Evolutionary conservation across 30 jellyfish, hydroid and myxozoan species (phyloP), one percentile per base, ranked within the genome.

Genomic region (Aurelia aurita): DNA sequence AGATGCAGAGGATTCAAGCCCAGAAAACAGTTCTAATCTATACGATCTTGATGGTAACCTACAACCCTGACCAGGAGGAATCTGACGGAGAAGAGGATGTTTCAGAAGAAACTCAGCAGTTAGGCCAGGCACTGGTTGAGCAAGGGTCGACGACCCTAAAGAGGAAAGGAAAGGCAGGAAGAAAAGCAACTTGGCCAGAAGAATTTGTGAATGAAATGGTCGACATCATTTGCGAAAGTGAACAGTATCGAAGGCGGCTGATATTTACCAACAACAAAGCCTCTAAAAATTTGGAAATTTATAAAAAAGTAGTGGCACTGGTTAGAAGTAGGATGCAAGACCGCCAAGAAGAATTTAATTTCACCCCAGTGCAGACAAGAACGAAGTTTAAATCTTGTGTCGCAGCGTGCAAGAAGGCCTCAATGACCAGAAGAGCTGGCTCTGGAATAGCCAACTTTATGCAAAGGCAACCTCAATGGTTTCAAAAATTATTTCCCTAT

Each of bases 381-480:
- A 69, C 81, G 5, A 69, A 69, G 63, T 69, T 69, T 62, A 69
- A 69, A 55, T 18, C 81, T 25, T 69, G 81, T 62, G 20, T 69
- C 39, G 81, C 81, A 25, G 81, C 81, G 8, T 69, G 81, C 64
- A 69, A 69, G 45, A 69, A 69, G 81, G 81, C 81, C 31, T 69
- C 81, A 69, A 69, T 69, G 81, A 69, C 64, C 39, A 31, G 81
- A 35, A 18, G 81, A 69, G 45, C 39, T 35, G 81, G 81, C 39
- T 75, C 87, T 53, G 87, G 87, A 75, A 75, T 75, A 27, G 63
- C 72, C n/a, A 54, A 75, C 26, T 75, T 75, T 32, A 75, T 75
- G 87, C 22, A 57, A 7, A 75, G 35, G 23, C 63, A 45, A 54
- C 87, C 87, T 29, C 32, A 64, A 12, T 75, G 87, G 71, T 69